Percentiles rank a stretch among this genome's conserved stretches.
Conservation (phyloP, 1,140 invertebrate genomes). For the Achatina immaculata region DNA sequence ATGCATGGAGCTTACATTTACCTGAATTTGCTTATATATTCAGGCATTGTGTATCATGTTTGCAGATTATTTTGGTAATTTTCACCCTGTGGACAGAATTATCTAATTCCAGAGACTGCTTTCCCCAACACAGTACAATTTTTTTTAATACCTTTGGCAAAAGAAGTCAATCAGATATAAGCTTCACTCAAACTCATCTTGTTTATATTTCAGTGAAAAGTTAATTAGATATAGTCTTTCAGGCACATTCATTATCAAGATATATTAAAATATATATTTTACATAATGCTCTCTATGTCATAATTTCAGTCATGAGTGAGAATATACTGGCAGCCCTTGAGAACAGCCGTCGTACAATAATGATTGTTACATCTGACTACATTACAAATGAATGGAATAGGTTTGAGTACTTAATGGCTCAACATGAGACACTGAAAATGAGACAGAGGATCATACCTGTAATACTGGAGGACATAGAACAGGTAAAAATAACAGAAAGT, state of each 20-base stretch:
- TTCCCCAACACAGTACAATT: no score
- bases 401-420: slow-evolving; percentile 62
- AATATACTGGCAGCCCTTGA: slow-evolving; percentile 59
- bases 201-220: no score
- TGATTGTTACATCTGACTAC: slow-evolving; percentile 54
- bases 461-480: slow-evolving; percentile 54
- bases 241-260: background rate
- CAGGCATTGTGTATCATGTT: no score
- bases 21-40: no score
- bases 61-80: no score
- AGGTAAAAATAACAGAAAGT: slow-evolving; percentile 19
- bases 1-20: no score
- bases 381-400: slow-evolving; percentile 59
- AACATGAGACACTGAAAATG: slow-evolving; percentile 57
- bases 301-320: slow-evolving; percentile 57
- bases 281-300: background rate
- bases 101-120: no score
- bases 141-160: no score
- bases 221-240: no score
- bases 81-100: no score
- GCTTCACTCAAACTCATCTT: no score
- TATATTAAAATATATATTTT: background rate
- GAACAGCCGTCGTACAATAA: slow-evolving; percentile 56
- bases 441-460: slow-evolving; percentile 61
- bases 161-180: no score